These are phyloP conservation scores for Corythornis vintsioides DNA, from an alignment of 2,113 vertebrate species.

Conservation along the genomic window DNA sequence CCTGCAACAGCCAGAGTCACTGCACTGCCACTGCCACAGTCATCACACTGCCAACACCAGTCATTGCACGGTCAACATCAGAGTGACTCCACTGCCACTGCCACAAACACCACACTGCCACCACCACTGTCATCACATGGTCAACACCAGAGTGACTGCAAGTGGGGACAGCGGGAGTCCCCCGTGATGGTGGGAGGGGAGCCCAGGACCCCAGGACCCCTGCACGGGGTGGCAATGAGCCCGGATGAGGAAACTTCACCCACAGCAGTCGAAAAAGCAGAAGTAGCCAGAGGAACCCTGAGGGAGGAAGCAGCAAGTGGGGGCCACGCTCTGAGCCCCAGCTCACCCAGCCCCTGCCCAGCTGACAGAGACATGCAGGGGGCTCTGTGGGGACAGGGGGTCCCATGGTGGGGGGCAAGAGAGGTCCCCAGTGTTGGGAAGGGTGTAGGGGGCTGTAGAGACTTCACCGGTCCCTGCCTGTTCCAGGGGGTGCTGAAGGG, in stretches of 20 bases:
- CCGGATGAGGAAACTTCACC: not conserved
- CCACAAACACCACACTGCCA: not conserved
- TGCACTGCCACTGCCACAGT: not conserved
- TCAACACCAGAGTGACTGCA: no score
- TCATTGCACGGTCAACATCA: no score
- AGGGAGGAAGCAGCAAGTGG: not conserved
- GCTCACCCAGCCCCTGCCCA: not conserved
- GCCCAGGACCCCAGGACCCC: accelerated
- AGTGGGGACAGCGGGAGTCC: no score
- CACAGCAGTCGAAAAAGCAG: not conserved
- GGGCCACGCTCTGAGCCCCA: accelerated
- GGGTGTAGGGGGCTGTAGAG: not conserved
- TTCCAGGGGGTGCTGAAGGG: accelerated
- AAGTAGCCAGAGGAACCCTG: not conserved
- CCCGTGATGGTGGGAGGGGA: accelerated
- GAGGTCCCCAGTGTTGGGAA: accelerated
- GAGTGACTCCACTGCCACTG: no score
- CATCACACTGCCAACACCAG: not conserved
- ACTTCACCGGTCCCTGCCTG: accelerated
- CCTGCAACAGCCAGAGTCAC: slow-evolving; percentile 11
- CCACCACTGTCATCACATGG: no score
- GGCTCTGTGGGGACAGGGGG: accelerated
- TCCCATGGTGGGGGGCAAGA: accelerated
- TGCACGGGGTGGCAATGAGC: accelerated
- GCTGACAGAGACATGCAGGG: accelerated